Conservation (phyloP, 2,888 invertebrate genomes). For the Trachelus stipa region DNA sequence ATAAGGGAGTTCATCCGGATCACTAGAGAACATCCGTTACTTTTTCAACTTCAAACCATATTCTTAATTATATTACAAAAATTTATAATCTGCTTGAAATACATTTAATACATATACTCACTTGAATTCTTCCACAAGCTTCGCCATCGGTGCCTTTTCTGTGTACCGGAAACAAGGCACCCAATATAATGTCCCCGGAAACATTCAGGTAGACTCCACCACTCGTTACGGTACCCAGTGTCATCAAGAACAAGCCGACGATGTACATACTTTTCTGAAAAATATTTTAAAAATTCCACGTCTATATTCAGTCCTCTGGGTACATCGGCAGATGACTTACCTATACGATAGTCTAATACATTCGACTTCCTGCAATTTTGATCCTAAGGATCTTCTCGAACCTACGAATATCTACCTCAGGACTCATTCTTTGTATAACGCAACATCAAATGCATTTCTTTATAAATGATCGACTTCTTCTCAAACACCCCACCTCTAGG, state of each 20-base stretch:
- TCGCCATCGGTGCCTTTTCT: slow-evolving; percentile 53
- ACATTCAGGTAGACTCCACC: slow-evolving; percentile 47
- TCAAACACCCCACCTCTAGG: too few relatives aligned
- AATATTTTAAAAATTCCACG: not conserved
- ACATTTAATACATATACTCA: slow-evolving; percentile 19
- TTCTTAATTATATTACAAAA: not conserved
- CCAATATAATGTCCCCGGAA: slow-evolving; percentile 67
- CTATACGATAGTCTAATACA: not conserved
- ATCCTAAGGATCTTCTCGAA: not conserved
- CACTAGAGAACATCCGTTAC: too few relatives aligned
- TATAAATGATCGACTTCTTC: not conserved
- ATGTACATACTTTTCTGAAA: slow-evolving; percentile 23
- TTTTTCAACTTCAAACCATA: not conserved
- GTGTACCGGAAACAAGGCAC: slow-evolving; percentile 70
- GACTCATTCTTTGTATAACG: not conserved
- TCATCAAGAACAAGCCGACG: slow-evolving; percentile 29
- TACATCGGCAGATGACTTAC: too few relatives aligned
- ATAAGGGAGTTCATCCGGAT: not conserved
- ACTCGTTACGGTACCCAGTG: slow-evolving; percentile 27
- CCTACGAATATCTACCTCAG: not conserved
- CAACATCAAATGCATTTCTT: not conserved
- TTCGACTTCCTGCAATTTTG: not conserved
- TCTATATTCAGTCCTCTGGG: too few relatives aligned
- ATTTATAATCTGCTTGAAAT: not conserved
- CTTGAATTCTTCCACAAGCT: slow-evolving; percentile 59